Conservation (phyloP, 2,888 invertebrate genomes). For the Beris morrisii region DNA sequence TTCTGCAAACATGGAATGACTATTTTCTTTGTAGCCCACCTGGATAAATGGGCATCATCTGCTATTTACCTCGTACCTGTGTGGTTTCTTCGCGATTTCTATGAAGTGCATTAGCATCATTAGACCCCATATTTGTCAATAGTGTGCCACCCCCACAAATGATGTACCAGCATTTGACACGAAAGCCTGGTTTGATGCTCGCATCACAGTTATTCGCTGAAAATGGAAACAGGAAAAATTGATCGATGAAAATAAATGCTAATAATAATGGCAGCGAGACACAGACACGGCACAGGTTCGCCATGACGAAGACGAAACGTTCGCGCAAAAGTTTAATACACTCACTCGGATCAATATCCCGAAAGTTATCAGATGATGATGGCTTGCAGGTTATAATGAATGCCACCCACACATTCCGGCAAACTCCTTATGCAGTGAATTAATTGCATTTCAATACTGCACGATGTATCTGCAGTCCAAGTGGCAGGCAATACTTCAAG, state of each 20-base stretch:
- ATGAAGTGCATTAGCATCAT: too few relatives aligned
- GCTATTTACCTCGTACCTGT: too few relatives aligned
- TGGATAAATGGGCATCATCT: too few relatives aligned
- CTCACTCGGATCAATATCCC: slow-evolving; percentile 9
- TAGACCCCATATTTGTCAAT: too few relatives aligned
- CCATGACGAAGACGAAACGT: background rate
- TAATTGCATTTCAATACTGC: slow-evolving; percentile 24
- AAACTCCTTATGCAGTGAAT: slow-evolving; percentile 27
- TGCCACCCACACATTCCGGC: slow-evolving; percentile 22
- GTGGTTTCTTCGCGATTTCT: too few relatives aligned
- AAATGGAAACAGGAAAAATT: background rate
- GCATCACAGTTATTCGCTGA: too few relatives aligned
- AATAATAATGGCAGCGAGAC: background rate
- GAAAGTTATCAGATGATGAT: slow-evolving; percentile 15
- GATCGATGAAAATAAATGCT: background rate
- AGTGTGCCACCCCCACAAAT: too few relatives aligned
- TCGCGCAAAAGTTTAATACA: background rate
- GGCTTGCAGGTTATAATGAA: slow-evolving; percentile 23
- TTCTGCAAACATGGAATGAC: too few relatives aligned
- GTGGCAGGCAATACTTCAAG: slow-evolving; percentile 20
- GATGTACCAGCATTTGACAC: too few relatives aligned
- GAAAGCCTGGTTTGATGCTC: too few relatives aligned
- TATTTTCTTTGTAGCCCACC: too few relatives aligned
- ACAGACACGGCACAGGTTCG: background rate
- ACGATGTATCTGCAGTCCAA: slow-evolving; percentile 17